These are phyloP conservation scores for Pseudorhombus dupliciocellatus DNA, from an alignment of 2,113 vertebrate species.

Conservation along the genomic window DNA sequence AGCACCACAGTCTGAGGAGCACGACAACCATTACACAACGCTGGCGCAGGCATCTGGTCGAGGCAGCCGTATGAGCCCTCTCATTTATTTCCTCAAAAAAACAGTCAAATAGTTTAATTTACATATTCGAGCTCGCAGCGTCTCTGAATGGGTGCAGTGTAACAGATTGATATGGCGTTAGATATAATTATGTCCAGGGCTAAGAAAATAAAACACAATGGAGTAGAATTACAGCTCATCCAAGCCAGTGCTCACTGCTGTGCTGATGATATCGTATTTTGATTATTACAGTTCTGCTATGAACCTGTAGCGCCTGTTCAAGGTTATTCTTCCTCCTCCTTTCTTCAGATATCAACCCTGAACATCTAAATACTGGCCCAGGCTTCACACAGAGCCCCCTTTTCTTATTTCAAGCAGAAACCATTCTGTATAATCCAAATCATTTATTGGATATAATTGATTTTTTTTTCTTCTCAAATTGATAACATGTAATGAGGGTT, in stretches of 20 bases:
- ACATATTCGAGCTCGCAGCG: background rate
- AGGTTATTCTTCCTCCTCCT: background rate
- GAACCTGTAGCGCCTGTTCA: background rate
- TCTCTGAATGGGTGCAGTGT: background rate
- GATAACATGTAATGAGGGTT: constrained; percentile 34
- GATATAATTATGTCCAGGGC: background rate
- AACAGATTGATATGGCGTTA: background rate
- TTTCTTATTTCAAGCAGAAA: background rate
- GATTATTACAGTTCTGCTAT: background rate
- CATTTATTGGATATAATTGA: background rate
- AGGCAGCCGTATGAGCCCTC: no score
- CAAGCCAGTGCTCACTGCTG: background rate
- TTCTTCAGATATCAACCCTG: background rate
- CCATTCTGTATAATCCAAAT: background rate
- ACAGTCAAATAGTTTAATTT: background rate
- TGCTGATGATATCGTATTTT: background rate
- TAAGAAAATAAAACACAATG: background rate
- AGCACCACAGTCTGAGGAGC: no score
- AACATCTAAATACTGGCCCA: background rate
- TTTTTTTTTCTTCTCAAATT: constrained; percentile 30
- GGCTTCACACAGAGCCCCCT: background rate
- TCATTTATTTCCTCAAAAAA: background rate
- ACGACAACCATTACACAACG: no score
- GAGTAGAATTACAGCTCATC: background rate
- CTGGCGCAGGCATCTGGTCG: no score